These are phyloP conservation scores for Acronicta aceris DNA, from an alignment of 2,888 invertebrate genomes.

Conservation along the genomic window DNA sequence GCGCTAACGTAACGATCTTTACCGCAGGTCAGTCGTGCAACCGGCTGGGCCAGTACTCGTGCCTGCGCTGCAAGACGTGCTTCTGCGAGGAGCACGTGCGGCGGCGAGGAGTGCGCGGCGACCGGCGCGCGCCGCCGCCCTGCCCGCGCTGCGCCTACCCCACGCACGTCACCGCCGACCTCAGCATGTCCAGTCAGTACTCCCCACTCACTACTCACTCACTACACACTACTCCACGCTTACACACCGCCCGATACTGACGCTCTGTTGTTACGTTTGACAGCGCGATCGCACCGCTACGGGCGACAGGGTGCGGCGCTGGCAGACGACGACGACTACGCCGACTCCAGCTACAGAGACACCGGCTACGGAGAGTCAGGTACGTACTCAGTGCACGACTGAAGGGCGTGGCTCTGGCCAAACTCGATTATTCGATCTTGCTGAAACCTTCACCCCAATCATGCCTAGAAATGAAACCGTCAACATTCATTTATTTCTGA, in stretches of 20 bases:
- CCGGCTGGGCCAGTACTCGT: slow-evolving; percentile 97
- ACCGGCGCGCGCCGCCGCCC: slow-evolving; percentile 87
- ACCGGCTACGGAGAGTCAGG: slow-evolving; percentile 73
- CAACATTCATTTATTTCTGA: too few species aligned
- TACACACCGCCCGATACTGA: too few species aligned
- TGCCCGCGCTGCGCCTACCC: slow-evolving; percentile 98
- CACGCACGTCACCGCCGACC: slow-evolving; percentile 97
- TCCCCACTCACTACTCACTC: neutral
- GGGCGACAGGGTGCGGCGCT: slow-evolving; percentile 94
- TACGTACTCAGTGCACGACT: neutral
- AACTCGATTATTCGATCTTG: too few species aligned
- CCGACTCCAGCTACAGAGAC: slow-evolving; percentile 74
- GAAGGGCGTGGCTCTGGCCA: too few species aligned
- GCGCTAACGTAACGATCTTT: neutral
- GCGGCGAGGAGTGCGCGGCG: slow-evolving; percentile 82
- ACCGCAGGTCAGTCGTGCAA: slow-evolving; percentile 96
- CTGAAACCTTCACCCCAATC: too few species aligned
- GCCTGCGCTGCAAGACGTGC: slow-evolving; percentile 98
- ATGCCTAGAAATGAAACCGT: too few species aligned
- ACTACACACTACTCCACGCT: too few species aligned
- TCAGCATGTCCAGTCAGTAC: slow-evolving; percentile 96
- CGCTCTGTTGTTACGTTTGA: neutral
- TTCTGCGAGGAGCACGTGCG: slow-evolving; percentile 99
- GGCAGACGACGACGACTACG: slow-evolving; percentile 91
- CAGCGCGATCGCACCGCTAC: slow-evolving; percentile 96